Conservation (phyloP, 2,797 vertebrate species). For the Somateria mollissima region DNA sequence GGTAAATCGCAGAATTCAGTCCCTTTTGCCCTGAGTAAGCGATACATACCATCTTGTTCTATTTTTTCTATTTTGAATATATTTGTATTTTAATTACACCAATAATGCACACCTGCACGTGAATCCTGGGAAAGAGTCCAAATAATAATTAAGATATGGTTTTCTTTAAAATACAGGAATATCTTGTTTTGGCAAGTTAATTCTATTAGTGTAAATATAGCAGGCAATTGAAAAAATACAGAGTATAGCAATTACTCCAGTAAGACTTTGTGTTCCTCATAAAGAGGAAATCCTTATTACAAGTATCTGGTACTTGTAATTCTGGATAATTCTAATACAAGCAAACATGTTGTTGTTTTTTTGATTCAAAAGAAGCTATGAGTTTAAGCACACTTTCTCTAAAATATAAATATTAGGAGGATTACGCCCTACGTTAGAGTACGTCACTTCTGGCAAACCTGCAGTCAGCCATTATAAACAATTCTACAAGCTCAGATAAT, state of each 20-base stretch:
- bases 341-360: background rate
- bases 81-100: background rate
- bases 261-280: background rate
- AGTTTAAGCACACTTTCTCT: background rate
- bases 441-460: background rate
- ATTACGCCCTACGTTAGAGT: background rate
- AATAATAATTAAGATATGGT: background rate
- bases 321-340: background rate
- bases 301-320: slow-evolving; percentile 19
- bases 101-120: background rate
- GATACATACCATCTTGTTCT: background rate
- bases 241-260: background rate
- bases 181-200: slow-evolving; percentile 8
- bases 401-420: background rate
- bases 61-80: background rate
- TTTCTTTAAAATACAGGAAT: background rate
- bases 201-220: background rate
- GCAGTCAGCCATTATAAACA: background rate
- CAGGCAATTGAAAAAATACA: background rate
- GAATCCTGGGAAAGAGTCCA: slow-evolving; percentile 1
- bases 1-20: background rate
- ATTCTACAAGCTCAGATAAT: background rate
- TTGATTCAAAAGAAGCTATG: background rate
- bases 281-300: slow-evolving; percentile 27
- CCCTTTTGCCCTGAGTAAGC: background rate